Conservation (phyloP, 2,888 invertebrate genomes). For the Schrankia costaestrigalis region DNA sequence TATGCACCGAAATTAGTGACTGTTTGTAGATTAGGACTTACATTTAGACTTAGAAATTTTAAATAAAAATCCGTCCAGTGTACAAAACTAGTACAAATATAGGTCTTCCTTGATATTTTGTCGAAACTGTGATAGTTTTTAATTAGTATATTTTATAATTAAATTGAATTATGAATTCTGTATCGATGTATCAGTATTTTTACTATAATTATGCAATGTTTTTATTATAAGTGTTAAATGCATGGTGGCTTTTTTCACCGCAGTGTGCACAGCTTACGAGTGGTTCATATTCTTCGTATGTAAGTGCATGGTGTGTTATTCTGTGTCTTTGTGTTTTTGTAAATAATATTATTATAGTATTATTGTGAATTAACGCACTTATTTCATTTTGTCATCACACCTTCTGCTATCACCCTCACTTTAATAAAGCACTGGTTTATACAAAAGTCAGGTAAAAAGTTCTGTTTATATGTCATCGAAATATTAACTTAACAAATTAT, state of each 20-base stretch:
- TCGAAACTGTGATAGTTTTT: slow-evolving; percentile 60
- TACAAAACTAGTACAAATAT: slow-evolving; percentile 35
- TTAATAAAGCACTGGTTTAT: slow-evolving; percentile 41
- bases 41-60: slow-evolving; percentile 7
- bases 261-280: slow-evolving; percentile 71
- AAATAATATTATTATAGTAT: slow-evolving; percentile 76
- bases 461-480: slow-evolving; percentile 34
- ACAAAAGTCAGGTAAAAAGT: slow-evolving; percentile 36
- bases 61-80: slow-evolving; percentile 51
- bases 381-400: slow-evolving; percentile 72
- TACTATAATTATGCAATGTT: slow-evolving; percentile 39
- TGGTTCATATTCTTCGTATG: slow-evolving; percentile 62
- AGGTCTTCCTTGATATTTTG: slow-evolving; percentile 55
- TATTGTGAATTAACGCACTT: slow-evolving; percentile 76
- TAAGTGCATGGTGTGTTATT: slow-evolving; percentile 81
- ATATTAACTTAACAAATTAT: background rate
- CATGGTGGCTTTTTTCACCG: slow-evolving; percentile 67
- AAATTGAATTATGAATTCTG: slow-evolving; percentile 35
- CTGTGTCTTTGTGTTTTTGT: slow-evolving; percentile 67
- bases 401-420: slow-evolving; percentile 61
- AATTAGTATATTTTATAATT: slow-evolving; percentile 32
- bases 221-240: slow-evolving; percentile 44
- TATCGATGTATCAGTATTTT: slow-evolving; percentile 45
- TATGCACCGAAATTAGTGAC: slow-evolving; percentile 8
- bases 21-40: slow-evolving; percentile 5